These are phyloP conservation scores for Drosophila funebris DNA, from an alignment of 1,140 invertebrate genomes.

Conservation along the genomic window DNA sequence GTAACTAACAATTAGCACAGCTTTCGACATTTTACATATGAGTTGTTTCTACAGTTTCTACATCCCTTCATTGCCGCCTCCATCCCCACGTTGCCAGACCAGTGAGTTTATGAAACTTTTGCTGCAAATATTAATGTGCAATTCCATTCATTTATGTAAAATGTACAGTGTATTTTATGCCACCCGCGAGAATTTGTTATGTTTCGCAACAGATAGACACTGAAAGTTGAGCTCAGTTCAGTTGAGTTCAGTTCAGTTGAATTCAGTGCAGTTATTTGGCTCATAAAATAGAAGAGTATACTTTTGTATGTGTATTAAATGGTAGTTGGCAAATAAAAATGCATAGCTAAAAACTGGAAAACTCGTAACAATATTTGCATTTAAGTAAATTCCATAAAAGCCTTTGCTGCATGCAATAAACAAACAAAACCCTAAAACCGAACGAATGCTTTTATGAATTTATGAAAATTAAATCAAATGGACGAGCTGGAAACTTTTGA, in stretches of 20 bases:
- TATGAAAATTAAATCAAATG: conserved; percentile 60
- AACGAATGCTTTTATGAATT: conserved; percentile 45
- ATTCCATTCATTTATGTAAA: conserved; percentile 72
- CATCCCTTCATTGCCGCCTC: background rate
- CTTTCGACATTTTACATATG: conserved; percentile 7
- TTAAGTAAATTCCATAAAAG: conserved; percentile 55
- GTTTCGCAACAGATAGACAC: conserved; percentile 38
- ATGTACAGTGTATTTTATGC: conserved; percentile 64
- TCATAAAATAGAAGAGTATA: conserved; percentile 17
- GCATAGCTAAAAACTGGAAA: conserved; percentile 50
- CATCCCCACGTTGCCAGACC: too few relatives aligned
- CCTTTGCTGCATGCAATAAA: conserved; percentile 24
- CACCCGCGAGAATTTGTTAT: conserved; percentile 62
- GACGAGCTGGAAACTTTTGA: conserved; percentile 15
- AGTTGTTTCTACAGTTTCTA: background rate
- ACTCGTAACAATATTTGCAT: conserved; percentile 56
- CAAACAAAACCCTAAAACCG: conserved; percentile 21
- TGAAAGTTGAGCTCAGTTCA: background rate
- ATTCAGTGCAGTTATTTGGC: background rate
- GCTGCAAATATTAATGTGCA: conserved; percentile 68
- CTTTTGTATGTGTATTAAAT: conserved; percentile 47
- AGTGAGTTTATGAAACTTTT: conserved; percentile 53
- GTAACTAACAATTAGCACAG: conserved; percentile 51
- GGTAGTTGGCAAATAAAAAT: conserved; percentile 52
- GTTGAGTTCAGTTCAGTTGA: too few relatives aligned